Evolutionary conservation across 2,888 invertebrate species (phyloP), one percentile per base, ranked within the genome.

Genomic region (Vesta saturnalis): DNA sequence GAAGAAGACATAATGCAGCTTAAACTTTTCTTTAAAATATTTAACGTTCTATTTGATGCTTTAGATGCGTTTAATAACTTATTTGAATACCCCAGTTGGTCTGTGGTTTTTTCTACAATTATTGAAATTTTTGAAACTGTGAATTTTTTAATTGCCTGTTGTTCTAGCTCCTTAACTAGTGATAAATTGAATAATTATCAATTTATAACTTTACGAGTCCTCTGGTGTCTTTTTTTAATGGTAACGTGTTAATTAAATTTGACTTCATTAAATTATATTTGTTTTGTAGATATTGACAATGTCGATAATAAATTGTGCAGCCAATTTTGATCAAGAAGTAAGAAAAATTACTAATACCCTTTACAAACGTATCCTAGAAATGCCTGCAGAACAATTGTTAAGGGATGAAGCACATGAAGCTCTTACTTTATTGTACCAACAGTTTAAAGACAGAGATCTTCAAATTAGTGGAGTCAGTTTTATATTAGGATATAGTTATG

Each of bases 1-100:
- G 39, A 57, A 15, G 69, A 69, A 61, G 61, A 69, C n/a, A 46
- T 69, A n/a, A 69, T 65, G 60, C 64, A 69, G 57, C 22, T 69
- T 6, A 60, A 57, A 1, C 57, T 69, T 6, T 58, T 69, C 0
- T 60, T 64, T 1, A 69, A 63, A 43, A 65, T 69, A 4, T 69
- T 61, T 18, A 19, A 56, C 30, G 22, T 22, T 6, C 60, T 69
- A 14, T 61, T 64, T 16, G 30, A 52, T 14, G 35, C 64, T 12
- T 19, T 65, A 12, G 52, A 60, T 14, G 1, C 60, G 4, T 52
- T 69, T 59, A 69, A 69, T 35, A 19, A 23, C 0, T 23, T 61
- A n/a, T 65, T 69, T 46, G 59, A 65, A 46, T 61, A 15, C 19
- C 60, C 57, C 10, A 21, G 56, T 14, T 46, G 65, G 18, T 65